Evolutionary conservation across 2,113 vertebrate genomes (phyloP).

Genomic region (Dasyurus viverrinus): DNA sequence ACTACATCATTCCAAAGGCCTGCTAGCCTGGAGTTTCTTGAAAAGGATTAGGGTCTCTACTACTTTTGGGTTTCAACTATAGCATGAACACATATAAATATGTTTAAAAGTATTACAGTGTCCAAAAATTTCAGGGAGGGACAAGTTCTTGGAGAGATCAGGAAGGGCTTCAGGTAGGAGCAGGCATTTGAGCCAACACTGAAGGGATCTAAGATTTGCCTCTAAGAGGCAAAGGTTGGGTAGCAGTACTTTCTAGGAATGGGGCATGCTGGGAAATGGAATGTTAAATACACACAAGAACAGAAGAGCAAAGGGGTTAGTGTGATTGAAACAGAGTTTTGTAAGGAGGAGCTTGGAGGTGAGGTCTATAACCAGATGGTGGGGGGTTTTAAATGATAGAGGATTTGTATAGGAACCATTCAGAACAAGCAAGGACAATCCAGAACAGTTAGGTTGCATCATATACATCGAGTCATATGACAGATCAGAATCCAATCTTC

Average conservation of each 20-base stretch:
- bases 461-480: too few species aligned
- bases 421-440: too few species aligned
- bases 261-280: not conserved
- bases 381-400: not conserved
- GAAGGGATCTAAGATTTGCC: not conserved
- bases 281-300: not conserved
- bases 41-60: too few species aligned
- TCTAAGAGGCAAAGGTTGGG: too few species aligned
- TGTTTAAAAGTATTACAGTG: not conserved
- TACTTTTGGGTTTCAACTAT: too few species aligned
- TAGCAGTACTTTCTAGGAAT: not conserved
- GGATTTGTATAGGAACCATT: too few species aligned
- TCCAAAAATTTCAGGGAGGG: not conserved
- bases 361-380: not conserved
- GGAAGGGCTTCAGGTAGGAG: not conserved
- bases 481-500: too few species aligned
- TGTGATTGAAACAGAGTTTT: not conserved
- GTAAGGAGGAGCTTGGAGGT: not conserved
- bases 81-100: not conserved
- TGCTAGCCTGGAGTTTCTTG: too few species aligned
- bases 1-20: too few species aligned
- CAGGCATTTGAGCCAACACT: not conserved
- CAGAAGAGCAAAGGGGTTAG: not conserved
- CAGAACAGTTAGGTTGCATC: too few species aligned
- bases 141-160: not conserved